A percentile compares a stretch with the other conserved stretches of the same genome.
Conservation (phyloP, 1,140 invertebrate species). For the Drosophila oshimai region DNA sequence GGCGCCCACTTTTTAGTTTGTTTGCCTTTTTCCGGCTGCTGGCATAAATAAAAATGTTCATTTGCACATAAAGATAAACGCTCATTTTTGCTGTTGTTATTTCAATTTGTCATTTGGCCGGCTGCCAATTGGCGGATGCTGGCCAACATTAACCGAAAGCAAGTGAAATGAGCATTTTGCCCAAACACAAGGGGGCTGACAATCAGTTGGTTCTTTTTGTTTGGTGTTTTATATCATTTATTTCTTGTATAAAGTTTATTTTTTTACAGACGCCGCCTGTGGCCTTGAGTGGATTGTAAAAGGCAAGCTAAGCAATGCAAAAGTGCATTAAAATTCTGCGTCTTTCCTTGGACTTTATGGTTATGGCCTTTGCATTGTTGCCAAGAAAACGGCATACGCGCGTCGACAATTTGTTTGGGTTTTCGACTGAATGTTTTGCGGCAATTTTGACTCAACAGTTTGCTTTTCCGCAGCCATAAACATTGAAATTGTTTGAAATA, state of each 20-base stretch:
- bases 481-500: constrained; percentile 5
- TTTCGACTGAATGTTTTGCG: constrained; percentile 29
- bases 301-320: constrained; percentile 16
- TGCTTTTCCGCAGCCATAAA: constrained; percentile 10
- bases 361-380: constrained; percentile 53
- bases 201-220: constrained; percentile 28
- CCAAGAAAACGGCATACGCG: constrained; percentile 52
- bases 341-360: constrained; percentile 22
- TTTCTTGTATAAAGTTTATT: constrained; percentile 28
- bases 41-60: constrained; percentile 79
- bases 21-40: constrained; percentile 66
- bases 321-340: constrained; percentile 42
- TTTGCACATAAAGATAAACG: constrained; percentile 77
- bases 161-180: constrained; percentile 58
- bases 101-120: constrained; percentile 76
- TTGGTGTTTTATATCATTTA: constrained; percentile 25
- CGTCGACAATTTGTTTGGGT: constrained; percentile 44
- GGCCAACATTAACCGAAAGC: constrained; percentile 64
- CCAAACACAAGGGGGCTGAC: constrained; percentile 11
- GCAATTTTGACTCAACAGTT: constrained; percentile 30
- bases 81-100: constrained; percentile 68
- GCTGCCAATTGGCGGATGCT: constrained; percentile 62
- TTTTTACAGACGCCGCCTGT: constrained; percentile 34
- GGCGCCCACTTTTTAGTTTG: constrained; percentile 51
- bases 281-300: constrained; percentile 37